Percentiles rank a stretch among this genome's conserved stretches.
These are phyloP conservation scores for Oscheius sp. DNA, from an alignment of 2,888 invertebrate genomes.

Conservation along the genomic window DNA sequence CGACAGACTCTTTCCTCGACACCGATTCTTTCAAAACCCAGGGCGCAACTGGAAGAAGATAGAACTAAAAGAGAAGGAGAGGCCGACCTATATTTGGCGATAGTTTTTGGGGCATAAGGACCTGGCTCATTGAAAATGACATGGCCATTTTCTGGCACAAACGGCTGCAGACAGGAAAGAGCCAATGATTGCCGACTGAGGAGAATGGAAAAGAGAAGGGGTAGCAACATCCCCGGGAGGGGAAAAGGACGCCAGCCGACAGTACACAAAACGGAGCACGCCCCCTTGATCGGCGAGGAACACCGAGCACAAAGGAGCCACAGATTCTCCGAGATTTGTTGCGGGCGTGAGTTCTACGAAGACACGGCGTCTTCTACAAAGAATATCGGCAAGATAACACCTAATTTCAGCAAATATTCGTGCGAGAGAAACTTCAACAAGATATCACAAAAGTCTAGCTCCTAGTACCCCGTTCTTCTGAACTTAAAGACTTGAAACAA, in stretches of 20 bases:
- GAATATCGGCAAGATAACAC: too few relatives aligned
- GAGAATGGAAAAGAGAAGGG: conserved; percentile 24
- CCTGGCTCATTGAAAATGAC: conserved; percentile 74
- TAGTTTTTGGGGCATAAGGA: conserved; percentile 80
- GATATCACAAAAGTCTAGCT: too few relatives aligned
- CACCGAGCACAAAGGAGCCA: conserved; percentile 5
- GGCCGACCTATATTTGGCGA: conserved; percentile 75
- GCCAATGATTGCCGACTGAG: conserved; percentile 21
- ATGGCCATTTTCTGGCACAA: conserved; percentile 77
- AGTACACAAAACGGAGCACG: conserved; percentile 22
- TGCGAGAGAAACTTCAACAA: too few relatives aligned
- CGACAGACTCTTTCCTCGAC: conserved; percentile 79
- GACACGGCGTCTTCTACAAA: too few relatives aligned
- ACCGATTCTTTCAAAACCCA: conserved; percentile 87
- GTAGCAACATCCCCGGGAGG: conserved; percentile 23
- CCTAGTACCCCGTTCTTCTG: too few relatives aligned
- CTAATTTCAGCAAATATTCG: too few relatives aligned
- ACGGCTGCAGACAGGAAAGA: conserved; percentile 58
- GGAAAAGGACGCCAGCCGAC: conserved; percentile 16
- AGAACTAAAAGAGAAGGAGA: background rate
- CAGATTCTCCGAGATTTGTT: too few relatives aligned
- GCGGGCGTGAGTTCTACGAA: too few relatives aligned
- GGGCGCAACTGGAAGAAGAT: conserved; percentile 81
- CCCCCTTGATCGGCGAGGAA: conserved; percentile 12
- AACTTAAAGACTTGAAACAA: too few relatives aligned